These are phyloP conservation scores for Microctenopoma steveboyesi DNA, from an alignment of 2,797 vertebrate species.

Conservation along the genomic window DNA sequence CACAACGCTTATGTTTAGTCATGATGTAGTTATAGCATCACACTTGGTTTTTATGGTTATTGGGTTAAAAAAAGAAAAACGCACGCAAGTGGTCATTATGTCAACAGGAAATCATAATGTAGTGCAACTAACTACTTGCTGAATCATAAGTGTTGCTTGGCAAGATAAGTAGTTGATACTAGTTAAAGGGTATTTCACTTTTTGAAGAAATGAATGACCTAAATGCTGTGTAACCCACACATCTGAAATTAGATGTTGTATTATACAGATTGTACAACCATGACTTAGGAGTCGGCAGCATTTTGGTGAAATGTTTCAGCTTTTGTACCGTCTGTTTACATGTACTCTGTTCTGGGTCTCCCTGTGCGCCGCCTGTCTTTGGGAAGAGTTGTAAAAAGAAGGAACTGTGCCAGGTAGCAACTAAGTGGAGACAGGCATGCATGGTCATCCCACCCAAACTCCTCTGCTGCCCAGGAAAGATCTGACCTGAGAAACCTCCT, in stretches of 20 bases:
- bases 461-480: slow-evolving; percentile 15
- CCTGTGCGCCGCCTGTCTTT: slow-evolving; percentile 32
- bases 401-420: slow-evolving; percentile 32
- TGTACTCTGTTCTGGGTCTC: slow-evolving; percentile 23
- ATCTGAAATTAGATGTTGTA: slow-evolving; percentile 11
- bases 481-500: slow-evolving; percentile 22
- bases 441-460: slow-evolving; percentile 26
- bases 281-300: slow-evolving; percentile 24
- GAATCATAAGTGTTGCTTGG: background rate
- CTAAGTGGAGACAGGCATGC: slow-evolving; percentile 4
- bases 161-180: no score
- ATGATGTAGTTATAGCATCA: slow-evolving; percentile 7
- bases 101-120: background rate
- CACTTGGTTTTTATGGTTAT: background rate
- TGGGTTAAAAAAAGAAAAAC: background rate
- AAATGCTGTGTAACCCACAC: background rate
- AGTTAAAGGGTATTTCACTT: background rate
- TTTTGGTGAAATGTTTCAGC: slow-evolving; percentile 30
- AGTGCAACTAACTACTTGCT: background rate
- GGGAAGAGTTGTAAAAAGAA: slow-evolving; percentile 43
- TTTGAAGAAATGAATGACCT: background rate
- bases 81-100: background rate
- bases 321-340: slow-evolving; percentile 37
- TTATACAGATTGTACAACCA: slow-evolving; percentile 8
- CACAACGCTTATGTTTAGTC: slow-evolving; percentile 9